These are phyloP conservation scores for Ectemnius continuus DNA, from an alignment of 2,888 invertebrate species.

Conservation along the genomic window DNA sequence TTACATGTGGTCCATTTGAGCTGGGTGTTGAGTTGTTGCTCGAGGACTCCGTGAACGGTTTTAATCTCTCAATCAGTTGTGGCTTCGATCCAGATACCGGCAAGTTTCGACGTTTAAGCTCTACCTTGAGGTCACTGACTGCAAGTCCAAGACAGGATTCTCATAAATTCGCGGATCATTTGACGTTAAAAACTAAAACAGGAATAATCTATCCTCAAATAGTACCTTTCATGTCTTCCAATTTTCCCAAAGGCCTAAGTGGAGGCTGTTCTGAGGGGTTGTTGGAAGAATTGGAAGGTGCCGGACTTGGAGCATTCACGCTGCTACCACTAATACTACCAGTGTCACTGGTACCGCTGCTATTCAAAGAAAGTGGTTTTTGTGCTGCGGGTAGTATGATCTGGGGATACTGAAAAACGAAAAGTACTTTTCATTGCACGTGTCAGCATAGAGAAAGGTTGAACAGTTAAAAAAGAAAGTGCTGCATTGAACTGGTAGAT, in stretches of 20 bases:
- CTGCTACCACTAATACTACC: conserved; percentile 73
- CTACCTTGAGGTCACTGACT: conserved; percentile 95
- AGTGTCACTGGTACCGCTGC: conserved; percentile 76
- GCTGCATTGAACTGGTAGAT: too few species aligned
- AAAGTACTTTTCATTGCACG: background rate
- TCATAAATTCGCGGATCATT: too few species aligned
- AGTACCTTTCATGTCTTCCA: conserved; percentile 93
- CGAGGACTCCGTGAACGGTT: conserved; percentile 82
- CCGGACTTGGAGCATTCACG: conserved; percentile 73
- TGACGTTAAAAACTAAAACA: background rate
- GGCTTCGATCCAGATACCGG: conserved; percentile 98
- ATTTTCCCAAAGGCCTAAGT: conserved; percentile 81
- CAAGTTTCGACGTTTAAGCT: conserved; percentile 94
- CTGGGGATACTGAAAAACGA: conserved; percentile 83
- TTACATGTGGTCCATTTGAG: conserved; percentile 74
- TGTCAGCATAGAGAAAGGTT: too few species aligned
- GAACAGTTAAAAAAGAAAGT: too few species aligned
- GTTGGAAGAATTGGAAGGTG: conserved; percentile 71
- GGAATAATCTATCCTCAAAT: background rate
- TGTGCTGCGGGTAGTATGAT: conserved; percentile 88
- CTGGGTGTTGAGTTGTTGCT: conserved; percentile 67
- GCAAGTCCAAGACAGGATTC: conserved; percentile 27
- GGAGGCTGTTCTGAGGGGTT: conserved; percentile 75
- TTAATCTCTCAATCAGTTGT: conserved; percentile 93
- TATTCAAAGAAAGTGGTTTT: conserved; percentile 78